These are phyloP conservation scores for Seriola dumerili DNA, from an alignment of 2,113 vertebrate genomes.

Conservation along the genomic window DNA sequence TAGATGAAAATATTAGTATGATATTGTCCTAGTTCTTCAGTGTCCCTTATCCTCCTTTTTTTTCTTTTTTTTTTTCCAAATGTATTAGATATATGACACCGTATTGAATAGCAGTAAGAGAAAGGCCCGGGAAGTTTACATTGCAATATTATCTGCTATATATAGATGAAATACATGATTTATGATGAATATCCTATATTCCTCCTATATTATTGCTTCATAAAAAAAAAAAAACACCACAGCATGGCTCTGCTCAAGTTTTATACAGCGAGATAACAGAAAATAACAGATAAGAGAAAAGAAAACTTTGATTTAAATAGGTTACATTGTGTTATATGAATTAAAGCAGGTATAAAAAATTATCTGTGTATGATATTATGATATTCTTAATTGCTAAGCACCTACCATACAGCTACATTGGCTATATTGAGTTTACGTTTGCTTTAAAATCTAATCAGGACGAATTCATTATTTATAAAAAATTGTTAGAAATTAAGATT, in stretches of 20 bases:
- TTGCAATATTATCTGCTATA: constrained; percentile 9
- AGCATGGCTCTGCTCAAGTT: neutral
- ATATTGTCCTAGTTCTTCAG: constrained; percentile 8
- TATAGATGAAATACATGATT: constrained; percentile 15
- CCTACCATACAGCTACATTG: neutral
- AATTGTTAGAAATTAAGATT: no score
- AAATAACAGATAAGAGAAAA: neutral
- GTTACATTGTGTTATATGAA: neutral
- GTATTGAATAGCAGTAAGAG: constrained; percentile 2
- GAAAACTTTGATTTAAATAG: neutral
- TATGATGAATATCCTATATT: constrained; percentile 32
- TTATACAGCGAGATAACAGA: neutral
- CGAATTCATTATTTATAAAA: no score
- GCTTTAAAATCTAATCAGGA: no score
- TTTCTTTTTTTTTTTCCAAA: constrained; percentile 18
- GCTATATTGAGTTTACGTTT: no score
- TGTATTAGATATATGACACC: constrained; percentile 20
- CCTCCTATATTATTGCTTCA: neutral
- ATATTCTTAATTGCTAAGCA: neutral
- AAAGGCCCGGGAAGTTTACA: constrained; percentile 2
- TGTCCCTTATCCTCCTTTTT: neutral
- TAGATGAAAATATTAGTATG: constrained; percentile 20
- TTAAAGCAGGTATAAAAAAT: neutral
- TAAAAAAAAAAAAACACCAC: neutral
- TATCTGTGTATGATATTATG: no score